Evolutionary conservation across 2,888 invertebrate genomes (phyloP), one percentile per base, ranked within the genome.

Genomic region (Epirrita christyi): DNA sequence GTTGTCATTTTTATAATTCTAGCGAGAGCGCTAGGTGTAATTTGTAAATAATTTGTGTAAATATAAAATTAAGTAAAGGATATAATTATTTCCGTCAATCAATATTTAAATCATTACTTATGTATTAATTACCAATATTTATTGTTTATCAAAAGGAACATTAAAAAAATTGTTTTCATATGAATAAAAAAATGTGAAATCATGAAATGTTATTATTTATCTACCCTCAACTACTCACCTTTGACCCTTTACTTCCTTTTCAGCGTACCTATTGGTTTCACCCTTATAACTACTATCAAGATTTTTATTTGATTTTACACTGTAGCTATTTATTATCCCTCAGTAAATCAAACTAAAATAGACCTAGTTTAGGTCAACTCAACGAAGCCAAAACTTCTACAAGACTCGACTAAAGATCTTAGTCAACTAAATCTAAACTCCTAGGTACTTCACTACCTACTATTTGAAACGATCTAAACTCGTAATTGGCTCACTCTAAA

Each of bases 151-250:
- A 86, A 86, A 83, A 71, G 72, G 72, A 81, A 83, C 72, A 86
- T 84, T 88, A 85, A 88, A 86, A 21, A 88, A 84, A 83, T 84
- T 86, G 86, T 91, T 90, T 91, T 91, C 86, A 86, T 88, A 87
- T 87, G 76, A 88, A 81, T 83, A 83, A 88, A 89, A 70, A 84
- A 81, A 77, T 72, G 70, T 80, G 74, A 44, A 56, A 53, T 40
- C 46, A 48, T 28, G 2, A 13, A n/a, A 11, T 38, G 5, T 36
- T 36, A 36, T 36, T 36, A 36, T 14, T 38, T 14, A 38, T 6
- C 11, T 10, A 6, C n/a, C 9, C 32, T 32, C 32, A 9, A 32
- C 32, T 32, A 9, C n/a, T 38, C 14, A 14, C 14, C 38, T n/a
- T 36, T n/a, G n/a, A 10, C 21, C 21, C 21, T 21, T 21, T 21